Base-by-base conservation (phyloP, 1,140 invertebrate species). In the Eriosoma lanigerum region DNA sequence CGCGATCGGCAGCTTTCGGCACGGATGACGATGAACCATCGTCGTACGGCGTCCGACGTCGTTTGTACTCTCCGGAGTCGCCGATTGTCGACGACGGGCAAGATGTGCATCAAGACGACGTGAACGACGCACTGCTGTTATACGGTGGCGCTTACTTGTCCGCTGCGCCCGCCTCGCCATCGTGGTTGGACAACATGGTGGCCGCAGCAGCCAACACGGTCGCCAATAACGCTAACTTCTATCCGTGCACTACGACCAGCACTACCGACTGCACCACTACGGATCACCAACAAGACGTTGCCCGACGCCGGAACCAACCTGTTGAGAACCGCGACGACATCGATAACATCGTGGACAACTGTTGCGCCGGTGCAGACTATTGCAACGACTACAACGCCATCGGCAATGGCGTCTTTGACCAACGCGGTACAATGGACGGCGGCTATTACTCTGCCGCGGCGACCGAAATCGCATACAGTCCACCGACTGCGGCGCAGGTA, bases 181-280 rank as follows among this genome's bases (percentile, higher is more conserved):
- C 68, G 8, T 72, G 68, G 68, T 9, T 72, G 3, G 68, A 72
- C 68, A n/a, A 21, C 9, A 72, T 72, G 68, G 68, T 72, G 17
- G 68, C 68, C 17, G 46, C 68, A 10, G 68, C 68, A 3, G 64
- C 32, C 19, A 66, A 32, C 2, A 66, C 64, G 10, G 38, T 19
- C 3, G 12, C 60, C 29, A 12, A 19, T 9, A n/a, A 0, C 19
- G 24, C 44, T 13, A 44, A 70, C 26, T 70, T 70, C 15, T 70
- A 24, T 44, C 21, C 60, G 2, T 17, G 13, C 1, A 6, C 5
- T 4, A 17, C 58, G 15, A 24, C 26, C 58, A 17, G 15, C 15
- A 13, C 21, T 3, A 21, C 24, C 0, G 56, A 26, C 10, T 12
- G 26, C 5, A 58, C 4, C 24, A 60, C 21, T 24, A 62, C 26